A percentile compares a stretch with the other conserved stretches of the same genome.
phyloP scores from a whole-genome alignment of 2,888 invertebrate species.

The Thecophora atra region DNA sequence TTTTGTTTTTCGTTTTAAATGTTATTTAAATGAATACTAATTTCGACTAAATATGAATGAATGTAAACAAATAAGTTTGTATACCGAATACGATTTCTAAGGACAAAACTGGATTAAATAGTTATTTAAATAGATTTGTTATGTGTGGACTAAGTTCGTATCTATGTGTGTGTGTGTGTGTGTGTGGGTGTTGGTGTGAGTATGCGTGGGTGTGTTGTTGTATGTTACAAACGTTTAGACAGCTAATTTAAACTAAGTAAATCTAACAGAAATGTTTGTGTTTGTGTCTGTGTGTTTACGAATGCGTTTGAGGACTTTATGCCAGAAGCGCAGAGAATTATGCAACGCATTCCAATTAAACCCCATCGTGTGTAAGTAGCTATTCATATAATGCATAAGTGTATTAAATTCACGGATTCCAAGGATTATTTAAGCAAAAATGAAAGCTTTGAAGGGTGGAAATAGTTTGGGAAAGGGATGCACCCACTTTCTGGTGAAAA shows the following conservation, averaged over 20 bases:
- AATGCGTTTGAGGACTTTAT: not conserved
- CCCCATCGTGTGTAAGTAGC: too few relatives aligned
- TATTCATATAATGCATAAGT: too few relatives aligned
- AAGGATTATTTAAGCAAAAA: too few relatives aligned
- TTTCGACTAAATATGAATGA: not conserved
- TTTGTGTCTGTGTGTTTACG: not conserved
- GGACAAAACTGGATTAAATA: constrained; percentile 20
- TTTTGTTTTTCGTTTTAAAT: too few relatives aligned
- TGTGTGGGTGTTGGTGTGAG: constrained; percentile 25
- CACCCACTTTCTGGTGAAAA: too few relatives aligned
- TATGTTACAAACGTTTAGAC: constrained; percentile 21
- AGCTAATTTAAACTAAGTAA: constrained; percentile 9
- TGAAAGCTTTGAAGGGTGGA: too few relatives aligned
- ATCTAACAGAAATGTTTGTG: not conserved
- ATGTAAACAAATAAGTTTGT: not conserved
- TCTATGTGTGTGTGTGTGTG: constrained; percentile 38
- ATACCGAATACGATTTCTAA: constrained; percentile 10
- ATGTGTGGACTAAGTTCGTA: constrained; percentile 40
- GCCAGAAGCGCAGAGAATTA: constrained; percentile 1
- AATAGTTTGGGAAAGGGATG: too few relatives aligned
- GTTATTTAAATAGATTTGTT: constrained; percentile 29
- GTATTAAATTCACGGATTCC: too few relatives aligned
- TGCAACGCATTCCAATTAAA: not conserved
- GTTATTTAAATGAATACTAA: constrained; percentile 16
- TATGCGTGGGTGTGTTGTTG: constrained; percentile 45